These are phyloP conservation scores for Lepidurus arcticus DNA, from an alignment of 1,140 invertebrate species.

Conservation along the genomic window DNA sequence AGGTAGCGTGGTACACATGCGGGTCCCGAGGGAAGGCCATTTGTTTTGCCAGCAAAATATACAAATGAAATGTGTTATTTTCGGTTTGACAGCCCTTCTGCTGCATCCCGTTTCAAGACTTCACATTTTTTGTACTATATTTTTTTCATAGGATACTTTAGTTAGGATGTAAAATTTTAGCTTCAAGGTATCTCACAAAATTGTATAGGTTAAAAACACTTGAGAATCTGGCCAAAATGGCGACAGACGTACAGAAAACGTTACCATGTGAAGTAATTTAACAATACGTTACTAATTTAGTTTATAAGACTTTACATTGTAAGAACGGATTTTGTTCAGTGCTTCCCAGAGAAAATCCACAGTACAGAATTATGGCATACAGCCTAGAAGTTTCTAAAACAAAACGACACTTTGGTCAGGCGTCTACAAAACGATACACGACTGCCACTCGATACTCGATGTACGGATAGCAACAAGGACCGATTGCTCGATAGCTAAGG, in stretches of 20 bases:
- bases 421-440: slow-evolving; percentile 16
- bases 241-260: not conserved
- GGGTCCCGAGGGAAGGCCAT: too few relatives aligned
- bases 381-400: slow-evolving; percentile 25
- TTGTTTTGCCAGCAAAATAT: too few relatives aligned
- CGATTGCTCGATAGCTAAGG: slow-evolving; percentile 13
- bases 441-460: not conserved
- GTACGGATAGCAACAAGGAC: not conserved
- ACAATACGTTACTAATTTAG: not conserved
- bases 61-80: too few relatives aligned
- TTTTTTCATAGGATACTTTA: too few relatives aligned
- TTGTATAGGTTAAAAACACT: slow-evolving; percentile 25
- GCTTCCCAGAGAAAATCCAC: slow-evolving; percentile 34
- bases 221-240: not conserved
- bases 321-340: slow-evolving; percentile 31
- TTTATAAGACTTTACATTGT: slow-evolving; percentile 26
- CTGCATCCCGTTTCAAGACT: too few relatives aligned
- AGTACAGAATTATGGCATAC: slow-evolving; percentile 26
- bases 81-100: too few relatives aligned
- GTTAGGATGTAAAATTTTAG: not conserved
- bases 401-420: slow-evolving; percentile 26
- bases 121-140: too few relatives aligned
- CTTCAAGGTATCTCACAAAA: not conserved
- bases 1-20: too few relatives aligned
- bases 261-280: not conserved